Evolutionary conservation across 2,797 vertebrate species (phyloP).

Genomic region (Anolis apletophallus): DNA sequence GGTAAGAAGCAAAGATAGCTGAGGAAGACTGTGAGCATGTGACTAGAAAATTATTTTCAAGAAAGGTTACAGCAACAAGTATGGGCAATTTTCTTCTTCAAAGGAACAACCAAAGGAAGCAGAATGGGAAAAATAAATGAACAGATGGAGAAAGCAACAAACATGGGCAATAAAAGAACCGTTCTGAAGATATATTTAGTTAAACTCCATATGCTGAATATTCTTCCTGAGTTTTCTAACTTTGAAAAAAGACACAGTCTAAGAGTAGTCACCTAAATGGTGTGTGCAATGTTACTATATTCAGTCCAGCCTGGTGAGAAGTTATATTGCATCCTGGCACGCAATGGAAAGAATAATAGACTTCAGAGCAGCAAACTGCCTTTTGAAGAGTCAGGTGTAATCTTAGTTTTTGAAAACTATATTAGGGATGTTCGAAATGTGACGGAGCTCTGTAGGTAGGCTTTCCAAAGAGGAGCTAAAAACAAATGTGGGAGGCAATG

Average conservation of each 20-base stretch:
- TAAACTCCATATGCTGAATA: background rate
- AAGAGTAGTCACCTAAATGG: background rate
- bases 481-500: background rate
- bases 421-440: background rate
- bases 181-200: background rate
- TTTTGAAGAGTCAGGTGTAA: background rate
- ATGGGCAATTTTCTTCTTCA: no score
- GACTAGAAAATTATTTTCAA: background rate
- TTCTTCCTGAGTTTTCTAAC: background rate
- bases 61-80: background rate
- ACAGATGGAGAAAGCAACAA: background rate
- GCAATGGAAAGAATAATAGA: background rate
- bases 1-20: background rate
- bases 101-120: background rate
- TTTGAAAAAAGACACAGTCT: background rate
- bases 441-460: background rate
- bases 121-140: background rate
- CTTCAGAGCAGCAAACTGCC: background rate
- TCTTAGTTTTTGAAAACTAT: background rate
- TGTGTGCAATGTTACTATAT: background rate
- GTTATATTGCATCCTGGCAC: background rate
- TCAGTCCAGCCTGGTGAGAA: no score
- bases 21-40: background rate
- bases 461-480: background rate
- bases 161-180: background rate